Evolutionary conservation across 2,113 vertebrate genomes (phyloP), one percentile per base, ranked within the genome.

Genomic region (Mesembrinibis cayennensis): DNA sequence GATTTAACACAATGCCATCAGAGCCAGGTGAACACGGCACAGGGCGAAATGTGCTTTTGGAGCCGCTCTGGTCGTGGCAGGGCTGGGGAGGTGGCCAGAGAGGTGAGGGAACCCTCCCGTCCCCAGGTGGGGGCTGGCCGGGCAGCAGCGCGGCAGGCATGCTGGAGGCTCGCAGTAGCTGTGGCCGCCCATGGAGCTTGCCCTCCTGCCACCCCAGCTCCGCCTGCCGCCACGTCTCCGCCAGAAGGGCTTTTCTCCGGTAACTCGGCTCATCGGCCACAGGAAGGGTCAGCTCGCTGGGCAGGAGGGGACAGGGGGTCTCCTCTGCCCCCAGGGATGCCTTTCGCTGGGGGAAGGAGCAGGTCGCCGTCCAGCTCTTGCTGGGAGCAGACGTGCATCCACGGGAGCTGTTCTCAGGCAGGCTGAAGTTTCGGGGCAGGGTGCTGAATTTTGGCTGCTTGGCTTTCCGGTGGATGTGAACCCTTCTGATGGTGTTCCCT

Each of bases 371-470:
- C 99, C 99, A 99, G 88, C 97, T 98, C 81, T 98, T 98, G 94
- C 97, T 98, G 29, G 97, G 97, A 16, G 90, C 52, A 3, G 97
- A 26, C 0, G 45, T 3, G n/a, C 87, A 94, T 3, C 97, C 97
- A 4, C 98, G 98, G 50, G 97, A 97, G 38, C 98, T 97, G 12
- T 98, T 98, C 76, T 99, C 98, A 0, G 99, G 99, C 45, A 99
- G 98, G 94, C 99, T 99, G 96, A 99, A 99, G 95, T 99, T 99
- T 25, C 99, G 98, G 25, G 99, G 99, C 93, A 99, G 96, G 66
- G 99, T 99, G 96, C 99, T 99, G 93, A 99, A 99, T 97, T 99
- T 99, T 4, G 98, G 99, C 62, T 99, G 99, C 87, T 99, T 99
- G 95, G 99, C 97, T 92, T 98, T 97, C 53, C 99, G 98, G 89